Evolutionary conservation across 2,113 vertebrate species (phyloP), one percentile per base, ranked within the genome.

Genomic region (Phyllostomus hastatus): DNA sequence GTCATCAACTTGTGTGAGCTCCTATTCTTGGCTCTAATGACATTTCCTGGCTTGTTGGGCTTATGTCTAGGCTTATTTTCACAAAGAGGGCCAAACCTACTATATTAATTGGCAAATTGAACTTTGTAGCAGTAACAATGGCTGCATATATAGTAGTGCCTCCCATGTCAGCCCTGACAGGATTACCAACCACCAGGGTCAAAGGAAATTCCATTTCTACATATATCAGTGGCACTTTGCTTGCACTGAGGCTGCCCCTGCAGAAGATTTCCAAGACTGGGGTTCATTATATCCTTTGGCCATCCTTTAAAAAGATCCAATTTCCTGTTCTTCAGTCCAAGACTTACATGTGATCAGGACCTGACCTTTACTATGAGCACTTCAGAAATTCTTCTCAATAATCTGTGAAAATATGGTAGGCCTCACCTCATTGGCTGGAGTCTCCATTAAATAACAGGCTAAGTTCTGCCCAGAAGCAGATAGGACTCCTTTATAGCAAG

Each of bases 41-140:
- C 99, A 66, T 99, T 99, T 7, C 99, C 99, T 24, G 99, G 99
- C 96, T 99, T 99, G 90, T 96, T 99, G 73, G 99, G 99, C 73
- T 99, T 99, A 67, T 99, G 99, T 89, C 99, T 99, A 46, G 99
- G 99, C 98, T 99, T 99, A 98, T 99, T 99, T 98, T 99, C 99
- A 98, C 99, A 99, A 61, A 99, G 98, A 1, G 99, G 99, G 99
- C 98, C 97, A 99, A 97, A 99, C 98, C 99, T n/a, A 99, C 98
- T 84, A 99, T 98, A 97, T 99, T 99, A 95, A 95, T 64, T 11
- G 99, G 99, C 11, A 99, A 97, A 31, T 98, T 99, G 46, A 99
- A 98, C 95, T 98, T 98, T 52, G 98, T 98, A 78, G 99, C 99
- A 43, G 99, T 99, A 96, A 99, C 98, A 35, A 99, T 98, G 69